Evolutionary conservation across 2,113 vertebrate species (phyloP).

Genomic region (Azemiops feae): DNA sequence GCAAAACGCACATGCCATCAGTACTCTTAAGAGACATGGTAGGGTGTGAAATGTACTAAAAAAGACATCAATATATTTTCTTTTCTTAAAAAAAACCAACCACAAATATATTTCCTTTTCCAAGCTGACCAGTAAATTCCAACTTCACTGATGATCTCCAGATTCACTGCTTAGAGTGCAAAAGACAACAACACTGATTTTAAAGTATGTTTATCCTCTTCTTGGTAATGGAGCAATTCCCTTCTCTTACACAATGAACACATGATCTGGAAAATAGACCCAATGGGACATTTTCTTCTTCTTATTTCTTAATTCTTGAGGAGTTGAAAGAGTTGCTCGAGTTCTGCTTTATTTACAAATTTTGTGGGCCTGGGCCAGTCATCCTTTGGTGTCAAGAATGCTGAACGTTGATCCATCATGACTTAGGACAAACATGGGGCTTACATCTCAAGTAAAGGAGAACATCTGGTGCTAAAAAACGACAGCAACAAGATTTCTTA

Average conservation of each 20-base stretch:
- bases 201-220: conserved; percentile 28
- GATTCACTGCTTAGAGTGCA: conserved; percentile 37
- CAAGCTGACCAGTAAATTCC: not conserved
- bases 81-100: too few species aligned
- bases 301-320: conserved; percentile 13
- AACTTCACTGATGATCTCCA: conserved; percentile 36
- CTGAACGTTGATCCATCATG: conserved; percentile 46
- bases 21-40: not conserved
- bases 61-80: not conserved
- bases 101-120: not conserved
- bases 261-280: conserved; percentile 54
- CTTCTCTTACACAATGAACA: conserved; percentile 42
- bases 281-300: conserved; percentile 37
- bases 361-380: conserved; percentile 47
- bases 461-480: conserved; percentile 61
- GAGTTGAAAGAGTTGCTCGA: conserved; percentile 55
- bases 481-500: conserved; percentile 57
- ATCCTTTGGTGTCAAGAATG: conserved; percentile 48
- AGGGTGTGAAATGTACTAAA: not conserved
- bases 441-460: conserved; percentile 49
- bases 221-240: conserved; percentile 45
- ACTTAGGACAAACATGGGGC: conserved; percentile 49
- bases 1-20: not conserved
- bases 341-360: conserved; percentile 49
- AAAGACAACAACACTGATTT: conserved; percentile 40